Conservation (phyloP, 1,140 invertebrate species). For the Heliconius hermathena region DNA sequence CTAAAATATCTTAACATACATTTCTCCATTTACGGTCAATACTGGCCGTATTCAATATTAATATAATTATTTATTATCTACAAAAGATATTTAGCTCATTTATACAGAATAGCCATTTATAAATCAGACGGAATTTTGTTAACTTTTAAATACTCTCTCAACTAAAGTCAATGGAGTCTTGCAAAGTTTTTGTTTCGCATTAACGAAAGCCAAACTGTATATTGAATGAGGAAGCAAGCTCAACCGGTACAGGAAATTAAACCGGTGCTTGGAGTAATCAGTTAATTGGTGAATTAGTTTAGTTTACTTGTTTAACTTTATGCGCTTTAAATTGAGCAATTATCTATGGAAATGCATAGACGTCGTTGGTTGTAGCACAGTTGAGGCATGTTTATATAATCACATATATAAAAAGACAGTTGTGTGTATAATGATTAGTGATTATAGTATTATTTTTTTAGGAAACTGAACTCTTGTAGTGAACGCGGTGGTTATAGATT, state of each 20-base stretch:
- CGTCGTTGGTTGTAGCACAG: neutral
- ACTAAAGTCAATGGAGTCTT: neutral
- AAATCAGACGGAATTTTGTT: neutral
- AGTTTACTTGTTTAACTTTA: neutral
- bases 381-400: neutral
- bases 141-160: neutral
- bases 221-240: neutral
- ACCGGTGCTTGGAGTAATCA: conserved; percentile 1
- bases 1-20: no score
- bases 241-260: neutral
- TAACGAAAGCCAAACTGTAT: conserved; percentile 4
- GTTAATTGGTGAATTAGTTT: conserved; percentile 8
- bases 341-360: neutral
- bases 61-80: no score
- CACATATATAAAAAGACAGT: no score
- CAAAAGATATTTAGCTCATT: neutral
- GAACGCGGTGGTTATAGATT: no score
- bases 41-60: no score
- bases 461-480: no score
- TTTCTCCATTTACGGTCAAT: no score
- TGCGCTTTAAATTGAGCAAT: neutral
- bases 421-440: no score
- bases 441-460: no score
- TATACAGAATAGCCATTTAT: neutral
- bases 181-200: conserved; percentile 9